These are phyloP conservation scores for Athalia circularis DNA, from an alignment of 2,888 invertebrate species.

Conservation along the genomic window DNA sequence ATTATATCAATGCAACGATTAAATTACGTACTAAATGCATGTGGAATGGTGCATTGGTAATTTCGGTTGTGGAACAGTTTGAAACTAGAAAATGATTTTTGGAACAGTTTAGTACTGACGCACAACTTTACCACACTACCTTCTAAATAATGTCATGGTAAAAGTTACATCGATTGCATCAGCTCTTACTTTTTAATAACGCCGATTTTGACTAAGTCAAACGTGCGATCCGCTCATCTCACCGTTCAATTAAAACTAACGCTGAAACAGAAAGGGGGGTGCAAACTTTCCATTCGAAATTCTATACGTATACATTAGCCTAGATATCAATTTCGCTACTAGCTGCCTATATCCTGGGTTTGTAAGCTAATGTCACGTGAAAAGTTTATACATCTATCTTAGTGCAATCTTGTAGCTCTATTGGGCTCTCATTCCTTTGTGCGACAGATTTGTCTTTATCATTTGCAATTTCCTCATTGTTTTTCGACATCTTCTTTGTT, in stretches of 20 bases:
- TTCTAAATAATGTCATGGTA: background rate
- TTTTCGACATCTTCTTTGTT: constrained; percentile 64
- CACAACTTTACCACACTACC: background rate
- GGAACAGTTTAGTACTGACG: constrained; percentile 9
- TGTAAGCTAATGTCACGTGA: constrained; percentile 76
- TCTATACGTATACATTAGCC: background rate
- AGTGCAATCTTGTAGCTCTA: constrained; percentile 73
- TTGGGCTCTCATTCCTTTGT: constrained; percentile 55
- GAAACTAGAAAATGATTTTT: background rate
- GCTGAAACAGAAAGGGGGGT: too few species aligned
- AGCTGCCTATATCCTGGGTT: constrained; percentile 73
- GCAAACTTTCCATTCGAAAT: constrained; percentile 11
- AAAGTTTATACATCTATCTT: constrained; percentile 76
- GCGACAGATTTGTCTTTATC: constrained; percentile 58
- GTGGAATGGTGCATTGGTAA: constrained; percentile 36
- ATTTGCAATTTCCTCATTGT: constrained; percentile 60
- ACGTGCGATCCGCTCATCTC: too few species aligned
- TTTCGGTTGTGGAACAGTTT: constrained; percentile 12
- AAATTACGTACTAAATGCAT: constrained; percentile 40
- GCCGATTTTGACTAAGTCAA: too few species aligned
- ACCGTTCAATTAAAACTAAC: too few species aligned
- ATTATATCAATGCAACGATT: constrained; percentile 11
- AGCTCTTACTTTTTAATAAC: too few species aligned
- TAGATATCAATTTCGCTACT: background rate
- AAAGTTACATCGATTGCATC: background rate